Conservation (phyloP, 2,113 vertebrate genomes). For the Larimichthys polyactis region DNA sequence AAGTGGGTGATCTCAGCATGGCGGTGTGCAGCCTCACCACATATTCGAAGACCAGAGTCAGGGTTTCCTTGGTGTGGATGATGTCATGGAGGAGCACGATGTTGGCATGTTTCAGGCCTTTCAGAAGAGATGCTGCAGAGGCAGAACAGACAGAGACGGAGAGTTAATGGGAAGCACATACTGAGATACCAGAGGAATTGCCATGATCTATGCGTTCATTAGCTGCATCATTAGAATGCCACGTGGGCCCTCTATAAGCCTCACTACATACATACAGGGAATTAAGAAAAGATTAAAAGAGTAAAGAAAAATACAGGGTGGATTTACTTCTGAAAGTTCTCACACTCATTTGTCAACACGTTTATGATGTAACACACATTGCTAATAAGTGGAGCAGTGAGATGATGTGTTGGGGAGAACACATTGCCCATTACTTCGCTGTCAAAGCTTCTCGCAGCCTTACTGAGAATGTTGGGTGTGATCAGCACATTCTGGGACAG, state of each 20-base stretch:
- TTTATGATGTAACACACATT: slow-evolving; percentile 32
- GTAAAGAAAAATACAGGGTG: slow-evolving; percentile 20
- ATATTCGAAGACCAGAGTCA: slow-evolving; percentile 98
- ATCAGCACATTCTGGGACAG: slow-evolving; percentile 36
- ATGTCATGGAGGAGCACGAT: slow-evolving; percentile 98
- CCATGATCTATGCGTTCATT: slow-evolving; percentile 47
- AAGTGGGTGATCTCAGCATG: background rate
- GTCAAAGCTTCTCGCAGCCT: slow-evolving; percentile 25
- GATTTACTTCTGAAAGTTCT: slow-evolving; percentile 56
- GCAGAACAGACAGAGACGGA: slow-evolving; percentile 38
- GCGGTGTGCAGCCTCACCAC: slow-evolving; percentile 89
- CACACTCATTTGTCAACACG: slow-evolving; percentile 59
- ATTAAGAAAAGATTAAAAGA: slow-evolving; percentile 47
- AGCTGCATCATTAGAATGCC: slow-evolving; percentile 42
- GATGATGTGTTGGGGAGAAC: slow-evolving; percentile 6
- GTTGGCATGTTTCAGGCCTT: slow-evolving; percentile 97
- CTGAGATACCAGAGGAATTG: slow-evolving; percentile 8
- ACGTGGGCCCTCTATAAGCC: background rate
- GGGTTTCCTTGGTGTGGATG: slow-evolving; percentile 98
- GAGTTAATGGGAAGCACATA: background rate
- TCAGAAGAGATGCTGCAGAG: slow-evolving; percentile 93
- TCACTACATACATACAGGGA: slow-evolving; percentile 18
- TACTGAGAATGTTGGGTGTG: background rate
- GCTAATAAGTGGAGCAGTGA: slow-evolving; percentile 16
- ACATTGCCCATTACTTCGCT: slow-evolving; percentile 4